phyloP scores from a whole-genome alignment of 2,113 vertebrate genomes.

The Cynocephalus volans region DNA sequence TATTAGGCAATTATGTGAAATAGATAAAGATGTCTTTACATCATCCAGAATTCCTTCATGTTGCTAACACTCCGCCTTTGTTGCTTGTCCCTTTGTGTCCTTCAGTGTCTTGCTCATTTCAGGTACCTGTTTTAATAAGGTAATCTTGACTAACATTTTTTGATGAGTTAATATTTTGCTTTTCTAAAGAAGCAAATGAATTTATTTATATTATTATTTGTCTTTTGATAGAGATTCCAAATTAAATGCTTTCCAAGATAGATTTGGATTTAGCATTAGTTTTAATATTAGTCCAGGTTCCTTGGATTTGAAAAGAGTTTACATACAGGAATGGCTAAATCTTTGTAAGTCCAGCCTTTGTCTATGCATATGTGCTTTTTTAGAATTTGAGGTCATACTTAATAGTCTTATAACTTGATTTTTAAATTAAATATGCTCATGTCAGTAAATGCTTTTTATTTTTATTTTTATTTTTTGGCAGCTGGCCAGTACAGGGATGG shows the following conservation, averaged over 20 bases:
- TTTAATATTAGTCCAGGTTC: not conserved
- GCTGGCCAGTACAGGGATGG: too few relatives aligned
- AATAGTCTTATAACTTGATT: not conserved
- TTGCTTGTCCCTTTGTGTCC: not conserved
- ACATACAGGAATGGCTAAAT: not conserved
- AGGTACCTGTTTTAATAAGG: not conserved
- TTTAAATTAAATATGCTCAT: not conserved
- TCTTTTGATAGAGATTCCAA: not conserved
- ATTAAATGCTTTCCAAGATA: not conserved
- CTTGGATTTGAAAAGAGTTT: not conserved
- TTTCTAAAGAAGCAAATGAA: not conserved
- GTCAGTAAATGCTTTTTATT: not conserved
- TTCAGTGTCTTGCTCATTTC: not conserved
- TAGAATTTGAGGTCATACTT: not conserved
- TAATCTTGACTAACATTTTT: not conserved
- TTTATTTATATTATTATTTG: not conserved
- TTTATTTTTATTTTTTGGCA: too few relatives aligned
- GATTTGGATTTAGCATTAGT: not conserved
- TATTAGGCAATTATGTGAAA: not conserved
- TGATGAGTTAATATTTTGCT: conserved; percentile 6
- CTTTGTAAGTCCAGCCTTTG: not conserved
- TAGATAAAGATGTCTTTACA: not conserved
- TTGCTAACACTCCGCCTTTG: not conserved
- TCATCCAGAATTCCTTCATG: not conserved
- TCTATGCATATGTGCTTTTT: not conserved